A percentile compares a stretch with the other conserved stretches of the same genome.
These are phyloP conservation scores for Temnopleurus reevesii DNA, from an alignment of 53 echinoderm and acorn worm genomes.

Conservation along the genomic window DNA sequence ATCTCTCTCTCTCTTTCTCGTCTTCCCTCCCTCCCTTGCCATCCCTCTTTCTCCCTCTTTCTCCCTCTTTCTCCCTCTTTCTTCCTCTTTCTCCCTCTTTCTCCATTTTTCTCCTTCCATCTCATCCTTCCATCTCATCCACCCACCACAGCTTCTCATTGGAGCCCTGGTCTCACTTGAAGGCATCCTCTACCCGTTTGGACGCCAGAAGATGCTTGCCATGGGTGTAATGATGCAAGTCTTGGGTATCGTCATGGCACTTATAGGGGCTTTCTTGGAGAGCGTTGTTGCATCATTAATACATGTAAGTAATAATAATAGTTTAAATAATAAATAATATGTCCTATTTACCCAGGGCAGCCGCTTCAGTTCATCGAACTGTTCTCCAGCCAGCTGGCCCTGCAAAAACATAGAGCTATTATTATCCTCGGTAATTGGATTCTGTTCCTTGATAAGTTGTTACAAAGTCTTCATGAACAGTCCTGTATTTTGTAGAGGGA, in stretches of 20 bases:
- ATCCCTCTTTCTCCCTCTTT: not conserved
- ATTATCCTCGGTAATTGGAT: too few relatives aligned
- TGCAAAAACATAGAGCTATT: too few relatives aligned
- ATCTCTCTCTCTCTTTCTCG: not conserved
- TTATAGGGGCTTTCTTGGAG: slow-evolving; percentile 30
- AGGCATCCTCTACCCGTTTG: slow-evolving; percentile 14
- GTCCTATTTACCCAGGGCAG: too few relatives aligned
- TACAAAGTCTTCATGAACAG: too few relatives aligned
- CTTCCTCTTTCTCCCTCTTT: not conserved
- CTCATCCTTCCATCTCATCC: not conserved
- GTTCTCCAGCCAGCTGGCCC: too few relatives aligned
- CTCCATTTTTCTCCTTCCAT: too few relatives aligned
- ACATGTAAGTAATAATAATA: slow-evolving; percentile 30
- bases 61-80: not conserved
- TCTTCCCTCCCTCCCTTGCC: not conserved
- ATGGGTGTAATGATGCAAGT: slow-evolving; percentile 37
- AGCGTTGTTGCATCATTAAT: slow-evolving; percentile 39
- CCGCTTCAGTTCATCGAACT: too few relatives aligned
- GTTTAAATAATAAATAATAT: too few relatives aligned
- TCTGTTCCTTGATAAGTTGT: too few relatives aligned
- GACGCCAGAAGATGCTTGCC: slow-evolving; percentile 18
- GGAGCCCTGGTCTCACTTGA: slow-evolving; percentile 49
- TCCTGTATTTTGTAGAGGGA: too few relatives aligned
- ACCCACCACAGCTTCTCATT: not conserved
- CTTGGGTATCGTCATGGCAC: slow-evolving; percentile 51